Base-by-base conservation (phyloP, 1,140 invertebrate genomes). In the Pogonomyrmex barbatus region DNA sequence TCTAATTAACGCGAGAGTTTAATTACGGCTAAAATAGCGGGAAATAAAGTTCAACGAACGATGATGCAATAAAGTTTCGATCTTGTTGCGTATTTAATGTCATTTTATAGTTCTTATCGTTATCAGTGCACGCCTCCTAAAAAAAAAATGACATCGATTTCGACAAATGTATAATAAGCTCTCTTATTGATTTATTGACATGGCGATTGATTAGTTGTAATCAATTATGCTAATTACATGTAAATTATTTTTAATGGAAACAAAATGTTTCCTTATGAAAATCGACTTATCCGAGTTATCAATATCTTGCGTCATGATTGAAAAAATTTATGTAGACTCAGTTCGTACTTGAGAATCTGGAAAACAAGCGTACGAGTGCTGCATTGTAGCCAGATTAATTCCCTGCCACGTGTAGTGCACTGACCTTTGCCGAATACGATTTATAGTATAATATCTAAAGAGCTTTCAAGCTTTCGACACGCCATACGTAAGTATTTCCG, bases 331-430 rank as follows among this genome's bases (percentile, higher is more conserved):
- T 12, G 24, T 24, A 12, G 65, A 14, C 10, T 9, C 14, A 3
- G 12, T 0, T 42, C 36, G 4, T 24, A 73, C 36, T 73, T 73
- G 36, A 63, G 47, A 52, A 68, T 88, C 17, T 50, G 56, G 17
- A 47, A 79, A 86, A 89, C 8, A 54, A 85, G 79, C 79, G 87
- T 10, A 79, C 45, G 50, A 63, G 56, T 45, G 24, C 1, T n/a
- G 33, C 62, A 5, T 30, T 17, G 14, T 45, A 39, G 50, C 73
- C 14, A 54, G 67, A 81, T 89, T 88, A 89, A 89, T 89, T 88
- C 73, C 33, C 82, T 89, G 88, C 47, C 81, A 54, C 52, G n/a
- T 9, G 8, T 47, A 14, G 81, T 56, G 87, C 88, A 60, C 60
- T 88, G 87, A 86, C 82, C 82, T 76, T 54, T 45, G 36, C 33